Evolutionary conservation across 1,140 invertebrate genomes (phyloP), one percentile per base, ranked within the genome.

Genomic region (Cyclargus thomasi): DNA sequence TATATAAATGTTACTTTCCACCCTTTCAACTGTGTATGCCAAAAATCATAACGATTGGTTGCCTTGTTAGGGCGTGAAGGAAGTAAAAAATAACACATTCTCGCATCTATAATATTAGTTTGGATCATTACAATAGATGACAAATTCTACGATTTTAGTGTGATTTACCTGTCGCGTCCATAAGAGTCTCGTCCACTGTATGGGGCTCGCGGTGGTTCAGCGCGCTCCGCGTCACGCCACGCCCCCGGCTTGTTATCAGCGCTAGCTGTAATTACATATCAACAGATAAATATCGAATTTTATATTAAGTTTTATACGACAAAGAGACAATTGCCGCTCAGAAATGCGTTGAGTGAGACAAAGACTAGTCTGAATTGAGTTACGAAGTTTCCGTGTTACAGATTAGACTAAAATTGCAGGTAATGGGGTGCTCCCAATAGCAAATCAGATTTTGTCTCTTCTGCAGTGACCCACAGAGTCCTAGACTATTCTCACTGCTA

Each of bases 321-420:
- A 10, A 55, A 55, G 67, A 16, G 11, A 53, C 55, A 35, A 2
- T 35, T 39, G 14, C n/a, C 77, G 82, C 83, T 86, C 86, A 88
- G 81, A 65, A 71, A 53, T 62, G 64, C 64, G 53, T 63, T 22
- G 82, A 83, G 85, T 81, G 70, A 85, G 82, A 80, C 68, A 72
- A 79, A 91, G 87, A 91, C 75, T 91, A 91, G 88, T 91, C 90
- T 91, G 90, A 91, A 91, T 91, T 85, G 88, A 91, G 90, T 91
- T 91, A 81, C 84, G 78, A 78, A 20, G 21, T 22, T 29, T 70
- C 80, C 79, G 83, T 69, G 86, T 90, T 86, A 89, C 87, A 87
- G 74, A 91, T 91, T 84, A 74, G 23, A 82, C 90, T 90, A 79
- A 90, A 88, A 90, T 16, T 53, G 90, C 89, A 29, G 84, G 80